Base-by-base conservation (phyloP, 1,140 invertebrate species). In the Drosophila pectinifera region DNA sequence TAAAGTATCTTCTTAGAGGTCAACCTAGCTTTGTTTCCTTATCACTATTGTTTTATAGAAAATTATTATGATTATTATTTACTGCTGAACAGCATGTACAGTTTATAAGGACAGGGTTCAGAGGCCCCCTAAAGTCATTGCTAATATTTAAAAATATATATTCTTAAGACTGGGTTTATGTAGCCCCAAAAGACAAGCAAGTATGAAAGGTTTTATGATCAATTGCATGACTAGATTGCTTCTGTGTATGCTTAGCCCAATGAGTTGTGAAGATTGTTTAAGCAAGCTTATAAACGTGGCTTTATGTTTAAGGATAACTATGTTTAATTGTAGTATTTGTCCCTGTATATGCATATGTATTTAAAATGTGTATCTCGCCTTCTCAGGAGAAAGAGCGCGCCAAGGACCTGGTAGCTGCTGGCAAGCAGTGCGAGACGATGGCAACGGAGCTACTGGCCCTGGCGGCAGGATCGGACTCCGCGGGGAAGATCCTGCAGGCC, bases 371-470 rank as follows among this genome's bases (percentile, higher is more conserved):
- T 22, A 1, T 11, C 13, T 13, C 14, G 1, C 22, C 14, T n/a
- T 11, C 41, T 77, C 58, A 96, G 94, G 98, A 99, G 93, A 99
- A 99, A 94, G 99, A 99, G 93, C 94, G 98, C 89, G 97, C 98
- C 20, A 98, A 98, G 93, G 99, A 99, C 93, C 93, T 99, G 57
- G 96, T 98, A 81, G 96, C 96, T 8, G 98, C 98, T 36, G 98
- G 98, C 2, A 97, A 98, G 82, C 98, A 98, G 92, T 99, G 98
- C 91, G 98, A 99, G 93, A 94, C 95, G 4, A 98, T 99, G 97
- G 98, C 98, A 2, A 98, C 98, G 0, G 99, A 99, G 91, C 92
- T 99, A 53, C 91, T 99, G 41, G 97, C 98, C 4, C 94, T 99
- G 62, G 98, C 98, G 0, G 97, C 98, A 6, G 97, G 97, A 20